Conservation (phyloP, 1,140 invertebrate genomes). For the Holcopasites calliopsidis region DNA sequence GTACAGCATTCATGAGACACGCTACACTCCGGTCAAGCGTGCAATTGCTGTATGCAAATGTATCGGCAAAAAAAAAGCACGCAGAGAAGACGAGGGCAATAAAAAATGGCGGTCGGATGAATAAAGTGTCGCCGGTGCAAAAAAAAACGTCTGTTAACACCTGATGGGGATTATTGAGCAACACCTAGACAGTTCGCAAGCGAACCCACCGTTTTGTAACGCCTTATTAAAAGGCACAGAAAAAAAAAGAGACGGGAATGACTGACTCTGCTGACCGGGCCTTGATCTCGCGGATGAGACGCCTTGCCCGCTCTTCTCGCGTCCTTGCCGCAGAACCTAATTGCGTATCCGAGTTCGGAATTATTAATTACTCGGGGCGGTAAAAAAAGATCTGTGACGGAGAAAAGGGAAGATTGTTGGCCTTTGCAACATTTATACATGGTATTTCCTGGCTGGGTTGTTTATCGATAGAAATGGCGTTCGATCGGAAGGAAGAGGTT, state of each 20-base stretch:
- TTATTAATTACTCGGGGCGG: no score
- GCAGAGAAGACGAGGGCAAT: not conserved
- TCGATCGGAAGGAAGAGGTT: no score
- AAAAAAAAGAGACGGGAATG: constrained; percentile 13
- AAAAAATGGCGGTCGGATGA: no score
- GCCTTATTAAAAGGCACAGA: not conserved
- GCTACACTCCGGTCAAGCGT: no score
- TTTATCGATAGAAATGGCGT: no score
- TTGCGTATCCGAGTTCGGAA: no score
- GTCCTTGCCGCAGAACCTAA: not conserved
- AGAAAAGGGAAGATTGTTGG: no score
- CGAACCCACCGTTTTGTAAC: not conserved
- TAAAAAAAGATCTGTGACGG: no score
- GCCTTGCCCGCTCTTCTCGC: not conserved
- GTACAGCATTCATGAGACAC: no score
- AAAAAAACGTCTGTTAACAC: constrained; percentile 1
- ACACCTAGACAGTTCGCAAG: constrained; percentile 14
- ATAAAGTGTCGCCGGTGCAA: not conserved
- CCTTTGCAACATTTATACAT: no score
- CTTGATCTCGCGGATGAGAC: constrained; percentile 22
- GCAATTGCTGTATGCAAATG: not conserved
- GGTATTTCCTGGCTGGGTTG: no score
- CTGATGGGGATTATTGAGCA: constrained; percentile 5
- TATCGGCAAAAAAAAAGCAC: not conserved
- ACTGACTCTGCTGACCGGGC: constrained; percentile 22